phyloP scores from a whole-genome alignment of 2,888 invertebrate species.

The Hymenopus coronatus region DNA sequence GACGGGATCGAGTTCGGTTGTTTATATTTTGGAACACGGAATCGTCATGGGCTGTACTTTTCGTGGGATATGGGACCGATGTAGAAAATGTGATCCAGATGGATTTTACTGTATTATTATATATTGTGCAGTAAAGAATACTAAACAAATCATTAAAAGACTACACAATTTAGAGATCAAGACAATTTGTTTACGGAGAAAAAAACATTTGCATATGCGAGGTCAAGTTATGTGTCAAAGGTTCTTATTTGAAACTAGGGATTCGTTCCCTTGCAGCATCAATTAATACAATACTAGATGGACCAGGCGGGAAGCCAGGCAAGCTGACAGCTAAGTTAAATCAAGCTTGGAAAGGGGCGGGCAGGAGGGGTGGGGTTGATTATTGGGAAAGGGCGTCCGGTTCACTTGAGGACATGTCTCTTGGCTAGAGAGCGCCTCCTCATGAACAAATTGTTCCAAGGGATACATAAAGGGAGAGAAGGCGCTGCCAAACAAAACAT shows the following conservation, averaged over 20 bases:
- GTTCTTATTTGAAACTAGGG: not conserved
- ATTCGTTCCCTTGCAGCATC: not conserved
- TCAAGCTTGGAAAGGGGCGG: not conserved
- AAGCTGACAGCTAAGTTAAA: not conserved
- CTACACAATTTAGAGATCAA: too few species aligned
- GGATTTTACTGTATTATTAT: too few species aligned
- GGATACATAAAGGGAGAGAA: not conserved
- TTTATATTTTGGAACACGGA: too few species aligned
- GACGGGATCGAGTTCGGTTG: too few species aligned
- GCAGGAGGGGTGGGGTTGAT: not conserved
- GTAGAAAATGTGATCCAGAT: too few species aligned
- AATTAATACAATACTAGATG: constrained; percentile 18
- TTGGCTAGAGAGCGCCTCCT: constrained; percentile 8
- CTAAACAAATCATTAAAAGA: too few species aligned
- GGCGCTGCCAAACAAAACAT: not conserved
- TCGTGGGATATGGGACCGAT: too few species aligned
- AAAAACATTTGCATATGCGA: too few species aligned
- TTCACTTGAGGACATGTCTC: constrained; percentile 18
- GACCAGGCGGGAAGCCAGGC: not conserved
- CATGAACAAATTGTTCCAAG: not conserved
- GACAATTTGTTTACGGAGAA: too few species aligned
- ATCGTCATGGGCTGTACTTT: too few species aligned
- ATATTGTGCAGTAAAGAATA: too few species aligned
- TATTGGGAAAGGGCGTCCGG: constrained; percentile 20
- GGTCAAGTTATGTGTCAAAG: not conserved